Base-by-base conservation (phyloP, 1,140 invertebrate species). In the Lepidotrigona ventralis region DNA sequence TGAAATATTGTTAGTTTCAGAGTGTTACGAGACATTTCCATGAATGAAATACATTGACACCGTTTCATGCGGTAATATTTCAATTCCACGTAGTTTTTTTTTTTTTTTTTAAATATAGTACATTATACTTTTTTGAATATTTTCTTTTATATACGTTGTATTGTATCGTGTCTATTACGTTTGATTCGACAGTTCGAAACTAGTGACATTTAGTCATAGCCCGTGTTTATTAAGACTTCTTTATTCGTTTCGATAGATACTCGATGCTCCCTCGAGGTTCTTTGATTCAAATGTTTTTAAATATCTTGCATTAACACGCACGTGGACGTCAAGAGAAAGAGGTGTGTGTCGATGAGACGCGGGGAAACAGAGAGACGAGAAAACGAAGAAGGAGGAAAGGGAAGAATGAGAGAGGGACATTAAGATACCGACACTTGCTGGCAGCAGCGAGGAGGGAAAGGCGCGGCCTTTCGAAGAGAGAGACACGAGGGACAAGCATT, bases 371-470 rank as follows among this genome's bases (percentile, higher is more conserved):
- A 80, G 60, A 72, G 77, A 71, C 26, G 72, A 82, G 60, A 77
- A 73, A 76, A 72, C 56, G 68, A 12, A 9, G 21, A 23, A 6
- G 1, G 8, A 21, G 51, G 17, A 23, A 63, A 17, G 21, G 21
- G 17, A 39, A 21, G 71, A 3, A 33, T 33, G n/a, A 21, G n/a
- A 29, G 79, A 90, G 87, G 89, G 87, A 91, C 91, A 91, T 92
- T 92, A 92, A 92, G 90, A 92, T 93, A 93, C 90, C 90, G 90
- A 92, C 90, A 91, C 89, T 90, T 88, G 86, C 85, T 88, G 82
- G 74, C 81, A 86, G 79, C 88, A 85, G 83, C 83, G 89, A 89
- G 84, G 86, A 84, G 89, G 86, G 81, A 81, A 78, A 85, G 86
- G 83, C 88, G 85, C 80, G 71, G 76, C 54, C 39, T 73, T 23